A percentile compares a stretch with the other conserved stretches of the same genome.
Evolutionary conservation across 2,113 vertebrate genomes (phyloP).

Genomic region (Alligator mississippiensis): DNA sequence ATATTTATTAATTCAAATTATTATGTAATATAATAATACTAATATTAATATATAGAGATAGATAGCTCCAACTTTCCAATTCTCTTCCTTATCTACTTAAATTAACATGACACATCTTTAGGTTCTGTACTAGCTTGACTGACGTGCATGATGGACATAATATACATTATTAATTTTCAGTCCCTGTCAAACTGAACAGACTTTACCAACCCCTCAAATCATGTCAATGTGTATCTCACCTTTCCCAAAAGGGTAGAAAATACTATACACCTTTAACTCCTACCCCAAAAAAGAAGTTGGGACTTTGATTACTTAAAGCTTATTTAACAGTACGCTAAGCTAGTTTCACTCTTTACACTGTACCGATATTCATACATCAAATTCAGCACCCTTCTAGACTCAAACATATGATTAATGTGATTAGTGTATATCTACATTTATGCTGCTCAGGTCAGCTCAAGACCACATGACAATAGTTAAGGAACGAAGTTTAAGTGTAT

Average conservation of each 20-base stretch:
- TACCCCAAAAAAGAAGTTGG: background rate
- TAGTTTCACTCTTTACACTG: background rate
- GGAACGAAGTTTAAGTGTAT: background rate
- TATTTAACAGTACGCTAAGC: background rate
- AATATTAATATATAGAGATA: too few relatives aligned
- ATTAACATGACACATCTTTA: too few relatives aligned
- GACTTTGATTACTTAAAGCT: background rate
- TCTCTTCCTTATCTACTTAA: too few relatives aligned
- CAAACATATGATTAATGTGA: background rate
- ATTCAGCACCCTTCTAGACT: background rate
- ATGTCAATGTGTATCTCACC: background rate
- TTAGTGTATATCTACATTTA: background rate
- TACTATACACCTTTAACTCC: too few relatives aligned
- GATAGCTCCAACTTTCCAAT: too few relatives aligned
- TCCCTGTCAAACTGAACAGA: background rate
- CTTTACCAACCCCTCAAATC: background rate
- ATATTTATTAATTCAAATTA: too few relatives aligned
- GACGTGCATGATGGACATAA: too few relatives aligned
- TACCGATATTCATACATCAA: background rate
- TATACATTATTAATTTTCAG: accelerated
- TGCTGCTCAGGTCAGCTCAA: background rate
- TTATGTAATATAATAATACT: too few relatives aligned
- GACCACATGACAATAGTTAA: background rate
- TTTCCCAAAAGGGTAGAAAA: background rate
- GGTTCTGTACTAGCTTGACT: too few relatives aligned